Conservation (phyloP, 2,113 vertebrate species). For the Sphyrna mokarran region DNA sequence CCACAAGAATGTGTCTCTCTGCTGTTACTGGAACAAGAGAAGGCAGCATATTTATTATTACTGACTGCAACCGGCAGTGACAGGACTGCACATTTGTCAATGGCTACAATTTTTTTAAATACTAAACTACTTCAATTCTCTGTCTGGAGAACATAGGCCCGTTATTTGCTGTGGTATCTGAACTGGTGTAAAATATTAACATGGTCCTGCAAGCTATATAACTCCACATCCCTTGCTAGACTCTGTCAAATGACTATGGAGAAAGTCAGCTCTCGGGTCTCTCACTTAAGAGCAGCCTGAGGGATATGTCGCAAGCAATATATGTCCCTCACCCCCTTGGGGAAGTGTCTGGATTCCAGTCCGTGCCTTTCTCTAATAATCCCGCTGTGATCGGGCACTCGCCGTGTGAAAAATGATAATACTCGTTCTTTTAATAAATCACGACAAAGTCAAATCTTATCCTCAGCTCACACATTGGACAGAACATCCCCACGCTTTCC, state of each 20-base stretch:
- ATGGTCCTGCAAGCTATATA: slow-evolving; percentile 4
- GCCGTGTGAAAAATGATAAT: slow-evolving; percentile 20
- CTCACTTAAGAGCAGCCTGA: slow-evolving; percentile 13
- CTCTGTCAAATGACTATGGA: neutral
- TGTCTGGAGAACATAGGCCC: neutral
- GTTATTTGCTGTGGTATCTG: neutral
- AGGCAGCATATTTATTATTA: neutral
- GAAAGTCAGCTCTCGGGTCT: neutral
- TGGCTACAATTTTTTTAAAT: neutral
- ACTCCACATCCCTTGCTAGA: neutral
- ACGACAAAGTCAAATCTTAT: slow-evolving; percentile 8
- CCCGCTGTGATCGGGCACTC: neutral
- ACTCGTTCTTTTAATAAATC: slow-evolving; percentile 34
- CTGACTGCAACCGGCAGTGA: neutral
- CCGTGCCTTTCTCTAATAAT: neutral
- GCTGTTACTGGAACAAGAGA: neutral
- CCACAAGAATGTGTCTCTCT: neutral
- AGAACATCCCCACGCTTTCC: neutral
- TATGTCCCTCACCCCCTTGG: neutral
- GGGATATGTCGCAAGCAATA: slow-evolving; percentile 4
- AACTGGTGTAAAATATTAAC: slow-evolving; percentile 17
- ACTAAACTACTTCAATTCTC: neutral
- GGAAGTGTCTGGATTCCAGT: neutral
- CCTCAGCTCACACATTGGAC: neutral
- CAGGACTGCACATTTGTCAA: neutral